Evolutionary conservation across 2,888 invertebrate genomes (phyloP), one percentile per base, ranked within the genome.

Genomic region (Lochmaea capreae): DNA sequence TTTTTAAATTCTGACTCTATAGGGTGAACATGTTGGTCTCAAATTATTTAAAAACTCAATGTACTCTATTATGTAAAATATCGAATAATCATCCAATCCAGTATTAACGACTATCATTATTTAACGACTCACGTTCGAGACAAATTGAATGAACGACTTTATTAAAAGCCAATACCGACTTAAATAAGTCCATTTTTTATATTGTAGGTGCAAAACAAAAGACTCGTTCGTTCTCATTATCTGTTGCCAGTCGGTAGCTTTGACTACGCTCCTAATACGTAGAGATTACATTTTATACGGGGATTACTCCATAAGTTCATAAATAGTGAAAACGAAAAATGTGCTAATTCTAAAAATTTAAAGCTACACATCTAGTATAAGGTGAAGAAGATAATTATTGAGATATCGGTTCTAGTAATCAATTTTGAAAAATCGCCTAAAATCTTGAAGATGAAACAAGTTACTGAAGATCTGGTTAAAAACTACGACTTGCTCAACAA

Each of bases 61-160:
- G 8, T 49, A 14, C 6, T 49, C n/a, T n/a, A n/a, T 14, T 49
- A n/a, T 8, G n/a, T 49, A n/a, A 49, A 49, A 5, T 49, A 49
- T 3, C 49, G n/a, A 49, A 49, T 49, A 14, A 49, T 39, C 9
- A n/a, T 10, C 16, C 8, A 16, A 16, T 18, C 18, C 16, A 18
- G 54, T 16, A 54, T 10, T 54, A 2, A 54, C 9, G 9, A 10
- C 18, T 54, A n/a, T 16, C 18, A 54, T 18, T 54, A 54, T 54
- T 6, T 9, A 61, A 61, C 61, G 8, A 33, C 8, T 14, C 61
- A 61, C 61, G 61, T 61, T n/a, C 39, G 9, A 33, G 39, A 39
- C 61, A 39, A 61, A 61, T 61, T 61, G 61, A 61, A 61, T 39
- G 39, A 33, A n/a, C 61, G 33, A 39, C 61, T 61, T 61, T 61